Evolutionary conservation across 2,888 invertebrate genomes (phyloP).

Genomic region (Acleris cristana): DNA sequence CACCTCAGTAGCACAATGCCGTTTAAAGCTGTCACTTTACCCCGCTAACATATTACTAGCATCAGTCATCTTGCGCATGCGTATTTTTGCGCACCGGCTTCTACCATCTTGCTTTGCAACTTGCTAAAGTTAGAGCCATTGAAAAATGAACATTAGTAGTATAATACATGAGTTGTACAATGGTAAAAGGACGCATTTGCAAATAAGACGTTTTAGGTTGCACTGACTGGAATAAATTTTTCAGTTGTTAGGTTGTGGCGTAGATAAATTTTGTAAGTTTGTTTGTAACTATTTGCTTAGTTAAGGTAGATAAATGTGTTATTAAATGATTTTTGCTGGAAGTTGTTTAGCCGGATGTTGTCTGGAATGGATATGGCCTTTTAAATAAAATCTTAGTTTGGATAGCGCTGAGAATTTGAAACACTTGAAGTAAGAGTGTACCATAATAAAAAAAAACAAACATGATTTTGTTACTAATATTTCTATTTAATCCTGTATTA

Average conservation of each 20-base stretch:
- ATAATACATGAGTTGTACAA: slow-evolving; percentile 26
- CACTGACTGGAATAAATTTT: slow-evolving; percentile 28
- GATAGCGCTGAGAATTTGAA: no score
- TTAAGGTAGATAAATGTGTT: neutral
- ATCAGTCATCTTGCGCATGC: slow-evolving; percentile 60
- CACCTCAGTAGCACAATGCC: slow-evolving; percentile 61
- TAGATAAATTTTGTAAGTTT: slow-evolving; percentile 30
- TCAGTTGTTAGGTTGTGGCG: slow-evolving; percentile 27
- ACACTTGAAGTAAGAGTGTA: no score
- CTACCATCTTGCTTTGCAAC: slow-evolving; percentile 37
- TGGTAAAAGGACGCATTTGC: neutral
- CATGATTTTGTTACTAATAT: no score
- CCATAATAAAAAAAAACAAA: no score
- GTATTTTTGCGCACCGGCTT: slow-evolving; percentile 48
- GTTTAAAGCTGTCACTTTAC: slow-evolving; percentile 65
- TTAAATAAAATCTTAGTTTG: no score
- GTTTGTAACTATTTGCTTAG: slow-evolving; percentile 20
- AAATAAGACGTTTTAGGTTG: slow-evolving; percentile 26
- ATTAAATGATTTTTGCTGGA: no score
- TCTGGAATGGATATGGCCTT: no score
- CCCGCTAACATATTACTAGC: slow-evolving; percentile 59
- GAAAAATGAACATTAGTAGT: slow-evolving; percentile 39
- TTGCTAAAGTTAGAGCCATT: slow-evolving; percentile 24
- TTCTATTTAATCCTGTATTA: no score
- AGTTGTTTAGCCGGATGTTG: no score